These are phyloP conservation scores for Neodiprion virginianus DNA, from an alignment of 1,140 invertebrate genomes.

Conservation along the genomic window DNA sequence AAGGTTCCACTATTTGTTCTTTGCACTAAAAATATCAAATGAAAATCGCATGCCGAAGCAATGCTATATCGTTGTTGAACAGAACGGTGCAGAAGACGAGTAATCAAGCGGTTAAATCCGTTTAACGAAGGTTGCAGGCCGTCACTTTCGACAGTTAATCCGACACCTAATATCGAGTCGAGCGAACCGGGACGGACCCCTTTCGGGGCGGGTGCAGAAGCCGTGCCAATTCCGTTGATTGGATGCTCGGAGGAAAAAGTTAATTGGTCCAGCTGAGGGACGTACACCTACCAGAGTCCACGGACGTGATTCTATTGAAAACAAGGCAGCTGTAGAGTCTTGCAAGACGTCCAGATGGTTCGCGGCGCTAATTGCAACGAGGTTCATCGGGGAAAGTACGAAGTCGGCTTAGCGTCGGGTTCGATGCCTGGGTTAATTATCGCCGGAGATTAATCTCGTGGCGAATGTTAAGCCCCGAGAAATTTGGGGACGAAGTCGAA, in stretches of 20 bases:
- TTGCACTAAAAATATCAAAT: too few relatives aligned
- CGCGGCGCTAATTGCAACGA: neutral
- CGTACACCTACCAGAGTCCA: too few relatives aligned
- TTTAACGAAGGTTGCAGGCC: slow-evolving; percentile 10
- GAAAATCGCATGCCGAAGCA: too few relatives aligned
- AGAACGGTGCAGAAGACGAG: neutral
- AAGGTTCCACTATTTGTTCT: too few relatives aligned
- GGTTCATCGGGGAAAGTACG: neutral
- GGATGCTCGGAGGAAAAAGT: neutral
- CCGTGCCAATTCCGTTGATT: neutral
- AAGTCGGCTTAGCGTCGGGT: slow-evolving; percentile 6
- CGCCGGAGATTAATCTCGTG: slow-evolving; percentile 3
- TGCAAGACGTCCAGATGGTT: neutral
- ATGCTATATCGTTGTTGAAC: too few relatives aligned
- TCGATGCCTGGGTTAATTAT: slow-evolving; percentile 1
- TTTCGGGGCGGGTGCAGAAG: slow-evolving; percentile 29
- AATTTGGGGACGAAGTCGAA: too few relatives aligned
- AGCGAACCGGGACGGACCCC: slow-evolving; percentile 37
- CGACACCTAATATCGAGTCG: slow-evolving; percentile 45
- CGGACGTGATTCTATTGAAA: neutral
- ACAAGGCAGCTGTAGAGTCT: neutral
- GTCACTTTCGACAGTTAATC: slow-evolving; percentile 49
- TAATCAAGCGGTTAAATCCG: neutral
- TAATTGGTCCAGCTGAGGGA: neutral
- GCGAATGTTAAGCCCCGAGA: neutral